Percentiles rank a stretch among this genome's conserved stretches.
Evolutionary conservation across 2,113 vertebrate genomes (phyloP).

Genomic region (Neogale vison): DNA sequence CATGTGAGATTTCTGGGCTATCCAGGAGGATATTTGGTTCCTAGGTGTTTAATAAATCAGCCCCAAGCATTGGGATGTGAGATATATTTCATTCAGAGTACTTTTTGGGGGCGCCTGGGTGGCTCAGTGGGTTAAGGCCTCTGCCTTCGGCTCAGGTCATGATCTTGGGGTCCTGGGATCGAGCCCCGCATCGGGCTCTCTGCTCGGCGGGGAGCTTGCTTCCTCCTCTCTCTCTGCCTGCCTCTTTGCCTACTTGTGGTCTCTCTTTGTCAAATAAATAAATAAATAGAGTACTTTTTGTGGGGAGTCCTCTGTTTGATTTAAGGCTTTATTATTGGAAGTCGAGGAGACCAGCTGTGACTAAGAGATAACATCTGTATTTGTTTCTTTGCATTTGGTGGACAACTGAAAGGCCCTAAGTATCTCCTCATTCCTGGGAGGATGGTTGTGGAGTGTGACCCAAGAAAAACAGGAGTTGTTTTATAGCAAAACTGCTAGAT

Average conservation of each 20-base stretch:
- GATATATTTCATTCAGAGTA: not conserved
- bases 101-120: not conserved
- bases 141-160: too few relatives aligned
- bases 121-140: too few relatives aligned
- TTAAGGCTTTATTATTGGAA: not conserved
- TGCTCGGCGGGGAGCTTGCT: too few relatives aligned
- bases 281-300: not conserved
- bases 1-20: not conserved
- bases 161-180: too few relatives aligned
- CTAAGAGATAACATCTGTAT: not conserved
- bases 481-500: not conserved
- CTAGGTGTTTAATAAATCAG: not conserved
- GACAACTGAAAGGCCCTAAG: not conserved
- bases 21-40: not conserved
- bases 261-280: too few relatives aligned
- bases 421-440: not conserved
- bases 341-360: not conserved
- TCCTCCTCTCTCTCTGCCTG: too few relatives aligned
- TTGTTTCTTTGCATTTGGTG: not conserved
- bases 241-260: too few relatives aligned
- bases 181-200: too few relatives aligned
- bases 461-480: not conserved
- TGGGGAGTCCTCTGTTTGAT: not conserved
- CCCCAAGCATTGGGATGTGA: not conserved
- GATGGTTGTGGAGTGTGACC: not conserved